These are phyloP conservation scores for Archips xylosteana DNA, from an alignment of 2,888 invertebrate genomes.

Conservation along the genomic window DNA sequence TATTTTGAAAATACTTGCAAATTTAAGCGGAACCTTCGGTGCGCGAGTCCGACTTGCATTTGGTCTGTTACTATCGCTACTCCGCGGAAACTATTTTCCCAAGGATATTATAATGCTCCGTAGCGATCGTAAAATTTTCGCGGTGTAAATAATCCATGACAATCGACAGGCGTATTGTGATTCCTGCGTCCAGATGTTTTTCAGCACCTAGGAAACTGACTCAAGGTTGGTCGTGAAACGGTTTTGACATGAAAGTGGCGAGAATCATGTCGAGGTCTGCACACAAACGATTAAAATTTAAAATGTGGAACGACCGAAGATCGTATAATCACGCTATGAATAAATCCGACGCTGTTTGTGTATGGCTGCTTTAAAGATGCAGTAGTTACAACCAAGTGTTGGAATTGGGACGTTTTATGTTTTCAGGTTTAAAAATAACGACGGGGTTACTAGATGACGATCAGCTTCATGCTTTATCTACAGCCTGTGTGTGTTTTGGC, in stretches of 20 bases:
- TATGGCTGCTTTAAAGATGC: slow-evolving; percentile 2
- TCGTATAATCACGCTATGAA: slow-evolving; percentile 39
- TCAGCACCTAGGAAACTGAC: slow-evolving; percentile 26
- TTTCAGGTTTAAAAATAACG: background rate
- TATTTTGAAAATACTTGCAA: too few relatives aligned
- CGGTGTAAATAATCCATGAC: too few relatives aligned
- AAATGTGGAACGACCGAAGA: slow-evolving; percentile 38
- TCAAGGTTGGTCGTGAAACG: slow-evolving; percentile 33
- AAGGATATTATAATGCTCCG: too few relatives aligned
- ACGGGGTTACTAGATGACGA: too few relatives aligned
- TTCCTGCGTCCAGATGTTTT: slow-evolving; percentile 18
- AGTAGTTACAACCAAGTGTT: background rate
- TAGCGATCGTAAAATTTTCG: too few relatives aligned
- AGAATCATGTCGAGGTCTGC: slow-evolving; percentile 57
- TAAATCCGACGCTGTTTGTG: slow-evolving; percentile 30
- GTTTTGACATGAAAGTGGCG: slow-evolving; percentile 52
- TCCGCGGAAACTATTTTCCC: too few relatives aligned
- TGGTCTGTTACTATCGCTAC: too few relatives aligned
- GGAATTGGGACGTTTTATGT: background rate
- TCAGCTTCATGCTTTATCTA: too few relatives aligned
- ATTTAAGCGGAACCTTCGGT: too few relatives aligned
- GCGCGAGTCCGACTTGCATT: too few relatives aligned
- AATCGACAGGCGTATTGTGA: background rate
- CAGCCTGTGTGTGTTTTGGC: too few relatives aligned
- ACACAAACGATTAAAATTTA: slow-evolving; percentile 49